A percentile compares a stretch with the other conserved stretches of the same genome.
phyloP scores from a whole-genome alignment of 2,797 vertebrate genomes.

The Pseudomugil tenellus region DNA sequence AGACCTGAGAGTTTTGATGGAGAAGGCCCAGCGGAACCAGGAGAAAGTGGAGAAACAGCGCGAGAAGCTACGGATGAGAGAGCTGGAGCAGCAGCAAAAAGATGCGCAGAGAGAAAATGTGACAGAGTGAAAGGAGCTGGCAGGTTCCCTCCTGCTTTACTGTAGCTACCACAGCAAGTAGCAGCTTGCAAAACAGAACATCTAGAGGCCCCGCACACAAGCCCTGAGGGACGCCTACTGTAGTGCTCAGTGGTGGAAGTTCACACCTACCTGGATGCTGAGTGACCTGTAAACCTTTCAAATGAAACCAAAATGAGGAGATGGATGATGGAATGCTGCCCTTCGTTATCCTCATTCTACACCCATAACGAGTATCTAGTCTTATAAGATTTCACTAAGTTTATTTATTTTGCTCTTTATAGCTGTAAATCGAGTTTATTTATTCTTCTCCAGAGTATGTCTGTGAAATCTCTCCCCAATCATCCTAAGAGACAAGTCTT shows the following conservation, averaged over 20 bases:
- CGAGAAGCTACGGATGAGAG: conserved; percentile 87
- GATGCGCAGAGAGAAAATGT: conserved; percentile 80
- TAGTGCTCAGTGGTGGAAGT: conserved; percentile 56
- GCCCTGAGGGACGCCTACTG: conserved; percentile 58
- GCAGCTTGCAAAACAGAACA: conserved; percentile 53
- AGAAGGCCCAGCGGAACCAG: conserved; percentile 89
- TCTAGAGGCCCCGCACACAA: conserved; percentile 45
- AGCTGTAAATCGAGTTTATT: conserved; percentile 75
- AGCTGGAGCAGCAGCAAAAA: conserved; percentile 87
- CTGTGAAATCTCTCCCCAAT: conserved; percentile 48
- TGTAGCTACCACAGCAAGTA: conserved; percentile 64
- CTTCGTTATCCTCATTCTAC: conserved; percentile 40
- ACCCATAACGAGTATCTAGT: conserved; percentile 40
- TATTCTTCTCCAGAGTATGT: conserved; percentile 71
- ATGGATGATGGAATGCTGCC: conserved; percentile 57
- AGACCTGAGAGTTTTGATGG: conserved; percentile 91
- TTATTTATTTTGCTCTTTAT: conserved; percentile 71
- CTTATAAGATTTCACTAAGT: conserved; percentile 38
- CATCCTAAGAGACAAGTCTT: conserved; percentile 50
- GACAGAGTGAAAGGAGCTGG: conserved; percentile 73
- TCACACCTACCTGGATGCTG: conserved; percentile 37
- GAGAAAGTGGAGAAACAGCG: conserved; percentile 93
- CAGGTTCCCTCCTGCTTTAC: conserved; percentile 33
- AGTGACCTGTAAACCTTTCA: conserved; percentile 51
- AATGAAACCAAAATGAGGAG: conserved; percentile 71